Conservation (phyloP, 2,888 invertebrate genomes). For the Andrena haemorrhoa region DNA sequence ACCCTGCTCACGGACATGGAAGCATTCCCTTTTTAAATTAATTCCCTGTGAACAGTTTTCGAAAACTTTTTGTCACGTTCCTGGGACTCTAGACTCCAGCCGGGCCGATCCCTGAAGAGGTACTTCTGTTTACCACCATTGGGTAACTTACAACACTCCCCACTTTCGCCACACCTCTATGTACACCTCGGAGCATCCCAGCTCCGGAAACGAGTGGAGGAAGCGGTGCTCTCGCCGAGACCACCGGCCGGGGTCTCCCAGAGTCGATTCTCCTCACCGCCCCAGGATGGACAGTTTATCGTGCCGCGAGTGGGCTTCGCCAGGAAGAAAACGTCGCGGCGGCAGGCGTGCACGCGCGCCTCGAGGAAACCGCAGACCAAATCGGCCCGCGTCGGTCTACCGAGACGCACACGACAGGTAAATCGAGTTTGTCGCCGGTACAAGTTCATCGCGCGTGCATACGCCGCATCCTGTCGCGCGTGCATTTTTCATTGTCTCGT, state of each 20-base stretch:
- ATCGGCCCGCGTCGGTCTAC: slow-evolving; percentile 12
- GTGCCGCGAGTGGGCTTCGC: not conserved
- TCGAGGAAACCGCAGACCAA: slow-evolving; percentile 40
- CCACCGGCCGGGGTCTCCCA: not conserved
- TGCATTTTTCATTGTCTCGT: slow-evolving; percentile 79
- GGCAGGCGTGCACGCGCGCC: slow-evolving; percentile 23
- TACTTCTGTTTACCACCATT: no score
- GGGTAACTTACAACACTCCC: no score
- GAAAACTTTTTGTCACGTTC: no score
- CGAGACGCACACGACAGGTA: slow-evolving; percentile 37
- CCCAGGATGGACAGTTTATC: not conserved
- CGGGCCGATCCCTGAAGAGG: no score
- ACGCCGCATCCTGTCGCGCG: slow-evolving; percentile 55
- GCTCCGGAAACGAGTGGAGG: no score
- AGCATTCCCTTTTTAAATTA: no score
- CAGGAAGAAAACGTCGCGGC: slow-evolving; percentile 1
- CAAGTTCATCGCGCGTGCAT: slow-evolving; percentile 59
- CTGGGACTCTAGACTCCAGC: no score
- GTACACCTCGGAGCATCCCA: no score
- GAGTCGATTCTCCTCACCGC: not conserved
- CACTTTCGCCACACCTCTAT: no score
- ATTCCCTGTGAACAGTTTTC: no score
- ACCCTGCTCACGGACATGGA: no score
- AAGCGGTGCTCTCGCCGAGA: not conserved
- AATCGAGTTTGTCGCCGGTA: slow-evolving; percentile 45